These are phyloP conservation scores for Oophaga pumilio DNA, from an alignment of 2,113 vertebrate genomes.

Conservation along the genomic window DNA sequence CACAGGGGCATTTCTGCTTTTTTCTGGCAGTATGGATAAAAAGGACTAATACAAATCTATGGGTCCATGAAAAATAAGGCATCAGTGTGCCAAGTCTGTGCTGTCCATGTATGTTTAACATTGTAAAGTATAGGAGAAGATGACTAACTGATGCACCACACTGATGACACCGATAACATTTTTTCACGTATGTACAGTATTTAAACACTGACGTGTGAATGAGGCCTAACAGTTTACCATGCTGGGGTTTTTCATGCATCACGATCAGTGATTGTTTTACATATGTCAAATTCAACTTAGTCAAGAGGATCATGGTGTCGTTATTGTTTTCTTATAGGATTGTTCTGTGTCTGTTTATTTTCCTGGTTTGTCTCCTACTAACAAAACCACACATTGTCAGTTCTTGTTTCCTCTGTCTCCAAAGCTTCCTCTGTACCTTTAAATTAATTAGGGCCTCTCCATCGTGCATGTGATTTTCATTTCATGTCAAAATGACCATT, in stretches of 20 bases:
- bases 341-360: constrained; percentile 64
- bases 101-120: no score
- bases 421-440: constrained; percentile 62
- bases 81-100: no score
- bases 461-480: not conserved
- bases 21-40: no score
- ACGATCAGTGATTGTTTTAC: not conserved
- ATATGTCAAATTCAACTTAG: not conserved
- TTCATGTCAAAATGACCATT: not conserved
- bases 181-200: no score
- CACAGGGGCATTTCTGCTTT: no score
- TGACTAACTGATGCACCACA: no score
- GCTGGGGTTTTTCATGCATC: not conserved
- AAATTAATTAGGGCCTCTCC: not conserved
- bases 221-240: not conserved
- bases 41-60: no score
- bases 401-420: constrained; percentile 72
- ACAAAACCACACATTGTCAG: constrained; percentile 57
- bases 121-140: no score
- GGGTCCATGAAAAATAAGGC: no score
- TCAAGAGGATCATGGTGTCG: not conserved
- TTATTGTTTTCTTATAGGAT: constrained; percentile 52
- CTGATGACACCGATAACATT: no score
- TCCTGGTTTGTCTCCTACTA: constrained; percentile 59
- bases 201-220: no score